Conservation (phyloP, 2,888 invertebrate species). For the Seira ritae region DNA sequence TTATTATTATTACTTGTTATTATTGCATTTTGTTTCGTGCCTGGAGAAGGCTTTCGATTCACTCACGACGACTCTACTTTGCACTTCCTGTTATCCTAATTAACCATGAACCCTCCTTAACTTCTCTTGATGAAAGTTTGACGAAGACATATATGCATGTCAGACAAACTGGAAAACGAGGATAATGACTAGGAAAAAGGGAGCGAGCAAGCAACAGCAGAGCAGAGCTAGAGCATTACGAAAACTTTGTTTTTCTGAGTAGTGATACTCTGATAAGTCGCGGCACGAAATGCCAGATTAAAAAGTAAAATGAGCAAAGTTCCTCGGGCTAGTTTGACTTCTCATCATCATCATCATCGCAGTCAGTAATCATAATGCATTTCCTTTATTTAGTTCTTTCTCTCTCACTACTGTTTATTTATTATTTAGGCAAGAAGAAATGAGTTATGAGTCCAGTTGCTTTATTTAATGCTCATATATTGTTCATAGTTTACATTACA, state of each 20-base stretch:
- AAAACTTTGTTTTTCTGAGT: too few relatives aligned
- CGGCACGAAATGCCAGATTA: slow-evolving; percentile 41
- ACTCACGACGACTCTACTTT: too few relatives aligned
- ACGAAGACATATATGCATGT: slow-evolving; percentile 20
- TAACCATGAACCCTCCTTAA: slow-evolving; percentile 62
- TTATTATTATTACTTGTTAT: too few relatives aligned
- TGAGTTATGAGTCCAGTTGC: background rate
- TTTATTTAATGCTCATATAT: background rate
- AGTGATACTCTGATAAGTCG: background rate
- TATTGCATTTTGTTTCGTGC: too few relatives aligned
- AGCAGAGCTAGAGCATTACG: too few relatives aligned
- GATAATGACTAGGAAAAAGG: slow-evolving; percentile 44
- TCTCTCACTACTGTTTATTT: background rate
- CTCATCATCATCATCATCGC: background rate
- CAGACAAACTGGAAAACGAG: slow-evolving; percentile 46
- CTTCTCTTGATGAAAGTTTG: slow-evolving; percentile 33
- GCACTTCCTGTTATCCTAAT: slow-evolving; percentile 57
- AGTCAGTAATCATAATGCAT: background rate
- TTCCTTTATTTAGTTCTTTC: background rate
- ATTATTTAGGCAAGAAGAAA: background rate
- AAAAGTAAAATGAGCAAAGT: slow-evolving; percentile 55
- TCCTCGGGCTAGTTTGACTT: slow-evolving; percentile 19
- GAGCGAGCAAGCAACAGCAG: background rate
- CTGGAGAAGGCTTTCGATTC: too few relatives aligned
- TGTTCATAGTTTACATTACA: background rate